Base-by-base conservation (phyloP, 2,888 invertebrate genomes). In the Aphidius colemani region DNA sequence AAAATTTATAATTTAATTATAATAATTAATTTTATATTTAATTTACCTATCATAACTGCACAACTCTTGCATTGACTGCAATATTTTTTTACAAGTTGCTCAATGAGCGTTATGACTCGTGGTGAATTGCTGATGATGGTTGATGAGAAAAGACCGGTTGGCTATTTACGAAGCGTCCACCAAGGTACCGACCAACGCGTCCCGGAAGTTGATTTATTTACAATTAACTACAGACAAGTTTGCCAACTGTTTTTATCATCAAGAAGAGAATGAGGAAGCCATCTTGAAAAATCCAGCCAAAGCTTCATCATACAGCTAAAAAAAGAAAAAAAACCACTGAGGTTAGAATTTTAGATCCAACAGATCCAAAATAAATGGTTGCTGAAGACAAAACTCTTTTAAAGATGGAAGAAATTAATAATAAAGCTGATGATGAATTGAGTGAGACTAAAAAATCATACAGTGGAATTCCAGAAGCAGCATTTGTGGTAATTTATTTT, bases 21-120 rank as follows among this genome's bases (percentile, higher is more conserved):
- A 4, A 30, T 30, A 44, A 41, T 18, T 53, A 55, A 7, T n/a
- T 6, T 41, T 49, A 64, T 59, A 18, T 13, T 59, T 41, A 70
- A 79, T 43, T 83, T 83, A 91, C 93, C 97, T 74, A 98, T 96
- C 96, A 99, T 97, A 59, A 99, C 95, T 66, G 98, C 98, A 82
- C 99, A 88, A 45, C 99, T 99, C 84, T 98, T 97, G 0, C 99
- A 87, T 49, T 99, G 88, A 77, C 98, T 98, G 61, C 99, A 99
- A 63, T 98, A 98, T 83, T 99, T 99, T n/a, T 0, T 99, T 99
- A 85, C 98, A 99, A 1, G 99, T 99, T 84, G 99, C 99, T 83
- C 98, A 97, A 79, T 99, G 99, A 2, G 99, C 92, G 82, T 96
- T 96, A 70, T 98, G 13, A 18, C 13, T 18, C 30, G 3, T 30